Evolutionary conservation across 2,888 invertebrate species (phyloP).

Genomic region (Cordilura impudica): DNA sequence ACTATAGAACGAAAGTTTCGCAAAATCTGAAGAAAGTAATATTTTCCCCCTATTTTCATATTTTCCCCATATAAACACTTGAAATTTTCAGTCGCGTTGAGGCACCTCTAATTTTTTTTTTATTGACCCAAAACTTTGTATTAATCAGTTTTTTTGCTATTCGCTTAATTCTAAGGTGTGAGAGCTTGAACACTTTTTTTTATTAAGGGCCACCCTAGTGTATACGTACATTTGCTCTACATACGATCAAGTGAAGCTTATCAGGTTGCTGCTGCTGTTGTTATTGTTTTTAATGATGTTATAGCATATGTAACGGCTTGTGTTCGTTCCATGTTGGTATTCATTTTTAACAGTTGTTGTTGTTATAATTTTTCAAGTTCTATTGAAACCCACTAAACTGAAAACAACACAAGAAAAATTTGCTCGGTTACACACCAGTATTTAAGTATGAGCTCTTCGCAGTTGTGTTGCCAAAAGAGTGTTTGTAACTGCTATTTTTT

Average conservation of each 20-base stretch:
- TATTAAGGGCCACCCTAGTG: too few relatives aligned
- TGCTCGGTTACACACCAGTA: not conserved
- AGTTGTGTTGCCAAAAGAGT: not conserved
- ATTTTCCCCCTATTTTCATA: too few relatives aligned
- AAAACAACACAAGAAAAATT: constrained; percentile 10
- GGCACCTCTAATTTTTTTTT: too few relatives aligned
- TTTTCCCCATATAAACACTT: too few relatives aligned
- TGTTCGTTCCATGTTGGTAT: not conserved
- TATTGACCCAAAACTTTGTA: too few relatives aligned
- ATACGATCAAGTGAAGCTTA: constrained; percentile 35
- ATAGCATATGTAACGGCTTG: not conserved
- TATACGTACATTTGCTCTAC: constrained; percentile 12
- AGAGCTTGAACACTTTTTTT: too few relatives aligned
- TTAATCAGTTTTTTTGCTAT: too few relatives aligned
- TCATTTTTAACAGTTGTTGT: not conserved
- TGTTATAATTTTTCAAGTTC: constrained; percentile 4
- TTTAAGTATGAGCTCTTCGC: constrained; percentile 51
- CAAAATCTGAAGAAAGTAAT: too few relatives aligned
- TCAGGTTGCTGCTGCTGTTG: constrained; percentile 37
- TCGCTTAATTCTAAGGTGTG: too few relatives aligned
- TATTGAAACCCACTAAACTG: constrained; percentile 38
- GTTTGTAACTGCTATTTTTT: too few relatives aligned
- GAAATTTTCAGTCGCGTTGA: too few relatives aligned
- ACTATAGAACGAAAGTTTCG: too few relatives aligned
- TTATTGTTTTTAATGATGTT: constrained; percentile 49